A percentile compares a stretch with the other conserved stretches of the same genome.
phyloP scores from a whole-genome alignment of 53 echinoderm and acorn worm genomes.

The Apostichopus leukothele region DNA sequence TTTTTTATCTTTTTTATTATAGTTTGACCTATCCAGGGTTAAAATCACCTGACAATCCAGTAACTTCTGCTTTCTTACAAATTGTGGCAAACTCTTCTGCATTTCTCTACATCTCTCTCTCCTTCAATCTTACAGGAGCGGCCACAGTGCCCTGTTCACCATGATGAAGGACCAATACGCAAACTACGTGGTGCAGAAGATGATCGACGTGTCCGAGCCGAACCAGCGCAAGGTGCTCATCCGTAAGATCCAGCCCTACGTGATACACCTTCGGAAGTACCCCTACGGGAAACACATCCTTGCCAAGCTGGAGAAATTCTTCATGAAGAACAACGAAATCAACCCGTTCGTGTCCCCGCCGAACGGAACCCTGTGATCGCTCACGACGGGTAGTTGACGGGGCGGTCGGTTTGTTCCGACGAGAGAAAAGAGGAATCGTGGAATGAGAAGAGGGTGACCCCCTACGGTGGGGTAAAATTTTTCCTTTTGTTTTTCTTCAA shows the following conservation, averaged over 20 bases:
- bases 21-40: too few relatives aligned
- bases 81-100: too few relatives aligned
- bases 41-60: too few relatives aligned
- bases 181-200: conserved; percentile 99
- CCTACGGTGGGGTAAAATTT: background rate
- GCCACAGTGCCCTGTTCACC: conserved; percentile 96
- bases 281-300: conserved; percentile 99
- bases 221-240: conserved; percentile 98
- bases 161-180: conserved; percentile 99
- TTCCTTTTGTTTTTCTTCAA: background rate
- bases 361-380: conserved; percentile 78
- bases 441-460: background rate
- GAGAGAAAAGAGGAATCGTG: background rate
- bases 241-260: conserved; percentile 99
- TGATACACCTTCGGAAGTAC: conserved; percentile 94
- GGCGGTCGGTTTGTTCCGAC: background rate
- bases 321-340: conserved; percentile 97
- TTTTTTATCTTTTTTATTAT: too few relatives aligned
- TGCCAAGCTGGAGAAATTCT: conserved; percentile 99
- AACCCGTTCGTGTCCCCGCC: conserved; percentile 96
- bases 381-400: too few relatives aligned
- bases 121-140: conserved; percentile 21
- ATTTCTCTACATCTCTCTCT: too few relatives aligned
- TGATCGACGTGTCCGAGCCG: conserved; percentile 99
- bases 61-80: too few relatives aligned